Percentiles rank a stretch among this genome's conserved stretches.
These are phyloP conservation scores for Drosophila mimica DNA, from an alignment of 2,888 invertebrate genomes.

Conservation along the genomic window DNA sequence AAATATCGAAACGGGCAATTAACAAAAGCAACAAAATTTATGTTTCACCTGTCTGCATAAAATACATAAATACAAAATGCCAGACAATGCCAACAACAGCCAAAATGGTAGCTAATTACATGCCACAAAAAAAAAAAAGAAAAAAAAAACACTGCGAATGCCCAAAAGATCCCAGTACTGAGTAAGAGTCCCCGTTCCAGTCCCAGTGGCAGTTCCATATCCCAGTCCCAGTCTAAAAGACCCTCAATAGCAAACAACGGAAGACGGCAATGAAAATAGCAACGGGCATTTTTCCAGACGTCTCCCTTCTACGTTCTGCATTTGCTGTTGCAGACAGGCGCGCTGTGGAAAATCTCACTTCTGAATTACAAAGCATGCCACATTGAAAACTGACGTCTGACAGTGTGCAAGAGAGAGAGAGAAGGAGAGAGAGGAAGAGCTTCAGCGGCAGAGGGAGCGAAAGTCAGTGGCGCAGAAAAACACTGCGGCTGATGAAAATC, in stretches of 20 bases:
- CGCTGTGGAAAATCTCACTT: constrained; percentile 83
- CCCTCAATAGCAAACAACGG: constrained; percentile 35
- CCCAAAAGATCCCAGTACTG: constrained; percentile 28
- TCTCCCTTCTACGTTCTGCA: constrained; percentile 26
- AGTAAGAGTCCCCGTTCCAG: constrained; percentile 17
- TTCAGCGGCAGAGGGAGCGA: constrained; percentile 45
- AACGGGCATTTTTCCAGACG: constrained; percentile 69
- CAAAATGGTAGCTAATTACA: constrained; percentile 78
- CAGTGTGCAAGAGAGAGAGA: constrained; percentile 42
- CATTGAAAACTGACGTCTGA: constrained; percentile 48
- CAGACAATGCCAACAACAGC: constrained; percentile 63
- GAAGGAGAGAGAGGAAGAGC: constrained; percentile 30
- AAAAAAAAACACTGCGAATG: constrained; percentile 34
- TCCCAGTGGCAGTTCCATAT: constrained; percentile 8
- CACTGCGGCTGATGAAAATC: constrained; percentile 82
- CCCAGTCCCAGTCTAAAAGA: constrained; percentile 28
- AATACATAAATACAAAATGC: constrained; percentile 68
- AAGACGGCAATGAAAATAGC: constrained; percentile 73
- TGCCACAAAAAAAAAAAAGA: constrained; percentile 44
- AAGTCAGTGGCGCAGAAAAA: constrained; percentile 68
- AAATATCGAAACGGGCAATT: constrained; percentile 70
- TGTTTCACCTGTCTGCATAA: constrained; percentile 82
- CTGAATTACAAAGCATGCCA: constrained; percentile 77
- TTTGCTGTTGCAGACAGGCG: constrained; percentile 67
- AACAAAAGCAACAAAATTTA: constrained; percentile 79